Evolutionary conservation across 2,113 vertebrate species (phyloP).

Genomic region (Catharus bicknelli): DNA sequence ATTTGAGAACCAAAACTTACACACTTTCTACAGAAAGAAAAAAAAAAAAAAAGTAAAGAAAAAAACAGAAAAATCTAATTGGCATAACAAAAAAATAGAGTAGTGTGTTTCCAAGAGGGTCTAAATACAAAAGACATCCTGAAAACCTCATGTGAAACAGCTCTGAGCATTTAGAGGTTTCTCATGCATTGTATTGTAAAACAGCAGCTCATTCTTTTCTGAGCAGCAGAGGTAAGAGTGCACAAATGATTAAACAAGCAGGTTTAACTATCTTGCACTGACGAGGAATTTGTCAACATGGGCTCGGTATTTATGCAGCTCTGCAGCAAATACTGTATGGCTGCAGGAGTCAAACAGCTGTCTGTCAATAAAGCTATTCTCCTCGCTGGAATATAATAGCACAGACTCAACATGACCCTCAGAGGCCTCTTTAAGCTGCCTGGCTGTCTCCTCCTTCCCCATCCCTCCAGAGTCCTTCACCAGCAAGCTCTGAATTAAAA

Average conservation of each 20-base stretch:
- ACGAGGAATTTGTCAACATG: constrained; percentile 52
- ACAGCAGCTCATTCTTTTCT: not conserved
- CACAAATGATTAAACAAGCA: constrained; percentile 56
- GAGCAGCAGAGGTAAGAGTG: constrained; percentile 19
- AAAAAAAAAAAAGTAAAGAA: too few species aligned
- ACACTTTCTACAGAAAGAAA: not conserved
- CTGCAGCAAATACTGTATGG: not conserved
- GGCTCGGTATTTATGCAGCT: constrained; percentile 23
- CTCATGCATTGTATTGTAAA: not conserved
- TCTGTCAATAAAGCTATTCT: constrained; percentile 48
- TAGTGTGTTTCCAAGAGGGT: not conserved
- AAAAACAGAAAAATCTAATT: not conserved
- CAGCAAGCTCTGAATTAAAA: constrained; percentile 31
- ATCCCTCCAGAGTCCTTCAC: constrained; percentile 54
- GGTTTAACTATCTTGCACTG: constrained; percentile 47
- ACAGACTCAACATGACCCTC: constrained; percentile 53
- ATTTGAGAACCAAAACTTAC: not conserved
- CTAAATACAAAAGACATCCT: not conserved
- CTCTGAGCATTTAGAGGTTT: not conserved
- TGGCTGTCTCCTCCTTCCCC: constrained; percentile 58
- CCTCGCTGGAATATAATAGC: constrained; percentile 36
- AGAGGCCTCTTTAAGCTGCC: constrained; percentile 59
- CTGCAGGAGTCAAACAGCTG: constrained; percentile 56
- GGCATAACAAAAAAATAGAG: not conserved
- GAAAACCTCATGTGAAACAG: not conserved